These are phyloP conservation scores for Oenanthe melanoleuca DNA, from an alignment of 2,113 vertebrate species.

Conservation along the genomic window DNA sequence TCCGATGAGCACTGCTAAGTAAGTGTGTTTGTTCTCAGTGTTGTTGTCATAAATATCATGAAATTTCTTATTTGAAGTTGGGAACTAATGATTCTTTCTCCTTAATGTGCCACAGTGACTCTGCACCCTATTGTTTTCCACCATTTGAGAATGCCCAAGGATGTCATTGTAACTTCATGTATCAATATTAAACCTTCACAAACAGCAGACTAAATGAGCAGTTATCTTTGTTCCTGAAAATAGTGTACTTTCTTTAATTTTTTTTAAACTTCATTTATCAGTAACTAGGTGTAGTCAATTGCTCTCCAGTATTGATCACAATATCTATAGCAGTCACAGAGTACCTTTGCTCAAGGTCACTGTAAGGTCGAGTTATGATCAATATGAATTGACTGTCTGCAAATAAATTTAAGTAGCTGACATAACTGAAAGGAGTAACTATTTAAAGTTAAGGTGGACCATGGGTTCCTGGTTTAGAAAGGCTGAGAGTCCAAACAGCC, in stretches of 20 bases:
- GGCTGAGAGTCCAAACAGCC: neutral
- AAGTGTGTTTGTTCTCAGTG: constrained; percentile 58
- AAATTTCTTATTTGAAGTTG: constrained; percentile 74
- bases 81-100: constrained; percentile 77
- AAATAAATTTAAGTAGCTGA: constrained; percentile 88
- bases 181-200: constrained; percentile 83
- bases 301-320: constrained; percentile 86
- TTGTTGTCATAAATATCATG: constrained; percentile 73
- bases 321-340: constrained; percentile 82
- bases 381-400: constrained; percentile 88
- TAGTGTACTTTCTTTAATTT: constrained; percentile 36
- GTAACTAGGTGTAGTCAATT: constrained; percentile 84
- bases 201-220: constrained; percentile 79
- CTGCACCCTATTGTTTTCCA: constrained; percentile 76
- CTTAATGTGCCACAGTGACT: constrained; percentile 70
- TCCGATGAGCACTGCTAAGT: constrained; percentile 36
- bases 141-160: constrained; percentile 75
- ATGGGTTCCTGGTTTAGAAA: constrained; percentile 24
- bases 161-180: constrained; percentile 80
- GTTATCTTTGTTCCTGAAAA: constrained; percentile 82
- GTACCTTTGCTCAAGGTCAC: constrained; percentile 86
- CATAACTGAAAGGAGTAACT: constrained; percentile 79
- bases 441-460: constrained; percentile 85
- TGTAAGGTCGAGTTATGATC: constrained; percentile 84
- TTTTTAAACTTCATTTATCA: constrained; percentile 78